phyloP scores from a whole-genome alignment of 2,888 invertebrate genomes.

The Pherbina coryleti region DNA sequence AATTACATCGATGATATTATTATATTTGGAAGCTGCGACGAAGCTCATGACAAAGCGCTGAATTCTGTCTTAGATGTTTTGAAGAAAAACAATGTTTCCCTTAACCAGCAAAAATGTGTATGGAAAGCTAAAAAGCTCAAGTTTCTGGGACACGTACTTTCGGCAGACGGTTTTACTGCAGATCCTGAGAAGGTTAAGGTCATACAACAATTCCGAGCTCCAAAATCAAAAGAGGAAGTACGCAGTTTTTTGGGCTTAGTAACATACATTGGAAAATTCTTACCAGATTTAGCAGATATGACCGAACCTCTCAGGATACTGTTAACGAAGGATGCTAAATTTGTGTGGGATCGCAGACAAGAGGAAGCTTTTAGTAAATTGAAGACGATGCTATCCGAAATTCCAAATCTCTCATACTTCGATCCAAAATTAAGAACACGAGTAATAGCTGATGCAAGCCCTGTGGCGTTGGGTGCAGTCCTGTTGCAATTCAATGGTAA shows the following conservation, averaged over 20 bases:
- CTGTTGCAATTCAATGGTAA: conserved; percentile 51
- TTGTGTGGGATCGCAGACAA: conserved; percentile 54
- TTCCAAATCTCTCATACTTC: conserved; percentile 52
- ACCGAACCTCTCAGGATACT: conserved; percentile 50
- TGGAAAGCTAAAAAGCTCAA: conserved; percentile 41
- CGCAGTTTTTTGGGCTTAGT: conserved; percentile 59
- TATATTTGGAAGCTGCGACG: conserved; percentile 52
- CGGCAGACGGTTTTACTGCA: conserved; percentile 45
- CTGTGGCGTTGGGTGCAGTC: conserved; percentile 57
- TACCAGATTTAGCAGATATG: conserved; percentile 42
- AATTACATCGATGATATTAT: conserved; percentile 54
- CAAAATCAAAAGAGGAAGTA: conserved; percentile 53
- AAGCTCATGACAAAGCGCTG: conserved; percentile 54
- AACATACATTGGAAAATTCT: conserved; percentile 54
- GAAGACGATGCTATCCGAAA: conserved; percentile 43
- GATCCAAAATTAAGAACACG: conserved; percentile 52
- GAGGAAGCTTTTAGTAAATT: conserved; percentile 53
- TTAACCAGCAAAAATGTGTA: conserved; percentile 55
- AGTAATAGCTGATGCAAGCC: conserved; percentile 60
- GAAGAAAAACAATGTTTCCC: conserved; percentile 48
- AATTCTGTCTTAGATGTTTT: conserved; percentile 47
- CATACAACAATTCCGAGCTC: conserved; percentile 51
- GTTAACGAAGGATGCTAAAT: conserved; percentile 51
- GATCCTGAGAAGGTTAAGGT: conserved; percentile 50
- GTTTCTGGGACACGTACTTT: conserved; percentile 42